These are phyloP conservation scores for Donacobius atricapilla DNA, from an alignment of 2,113 vertebrate species.

Conservation along the genomic window DNA sequence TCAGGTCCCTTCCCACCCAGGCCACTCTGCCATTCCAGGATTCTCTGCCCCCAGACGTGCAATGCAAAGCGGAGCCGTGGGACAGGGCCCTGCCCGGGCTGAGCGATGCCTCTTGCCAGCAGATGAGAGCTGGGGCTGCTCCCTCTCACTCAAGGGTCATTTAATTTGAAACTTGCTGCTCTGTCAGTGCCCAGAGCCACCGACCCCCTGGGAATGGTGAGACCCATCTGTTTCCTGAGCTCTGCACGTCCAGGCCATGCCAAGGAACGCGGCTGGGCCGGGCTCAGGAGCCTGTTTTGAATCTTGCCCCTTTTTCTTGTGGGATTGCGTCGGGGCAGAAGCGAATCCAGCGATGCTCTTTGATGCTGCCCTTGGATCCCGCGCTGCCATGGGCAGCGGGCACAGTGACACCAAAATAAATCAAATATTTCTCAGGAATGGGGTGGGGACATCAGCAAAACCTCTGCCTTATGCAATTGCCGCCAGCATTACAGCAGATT, in stretches of 20 bases:
- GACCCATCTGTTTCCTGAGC: conserved; percentile 34
- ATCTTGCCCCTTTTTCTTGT: conserved; percentile 16
- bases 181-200: background rate
- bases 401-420: conserved; percentile 20
- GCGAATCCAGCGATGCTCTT: conserved; percentile 37
- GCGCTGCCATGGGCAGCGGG: background rate
- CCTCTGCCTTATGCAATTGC: conserved; percentile 54
- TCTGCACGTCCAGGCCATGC: background rate
- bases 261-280: background rate
- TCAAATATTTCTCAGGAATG: conserved; percentile 48
- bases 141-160: background rate
- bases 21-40: background rate
- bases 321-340: background rate
- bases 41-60: background rate
- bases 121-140: background rate
- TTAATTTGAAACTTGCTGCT: background rate
- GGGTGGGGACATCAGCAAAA: conserved; percentile 57
- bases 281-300: conserved; percentile 20
- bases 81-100: background rate
- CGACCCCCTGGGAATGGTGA: background rate
- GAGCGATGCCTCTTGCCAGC: background rate
- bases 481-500: conserved; percentile 30
- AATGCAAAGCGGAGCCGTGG: background rate
- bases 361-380: conserved; percentile 37
- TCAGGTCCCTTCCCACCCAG: background rate